These are phyloP conservation scores for Gymnothorax reevesii DNA, from an alignment of 2,797 vertebrate genomes.

Conservation along the genomic window DNA sequence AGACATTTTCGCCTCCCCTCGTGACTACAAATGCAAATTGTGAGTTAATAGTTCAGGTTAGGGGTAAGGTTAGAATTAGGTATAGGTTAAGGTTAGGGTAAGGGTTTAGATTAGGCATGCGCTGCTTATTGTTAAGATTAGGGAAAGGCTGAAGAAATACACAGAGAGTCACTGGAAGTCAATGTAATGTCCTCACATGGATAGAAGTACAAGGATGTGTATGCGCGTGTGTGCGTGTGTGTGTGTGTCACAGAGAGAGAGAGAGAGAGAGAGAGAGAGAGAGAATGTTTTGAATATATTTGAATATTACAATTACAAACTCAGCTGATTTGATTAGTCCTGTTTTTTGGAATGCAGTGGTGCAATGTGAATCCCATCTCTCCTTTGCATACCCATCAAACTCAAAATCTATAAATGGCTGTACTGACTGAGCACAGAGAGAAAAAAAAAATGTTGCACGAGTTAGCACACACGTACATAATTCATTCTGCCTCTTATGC, in stretches of 20 bases:
- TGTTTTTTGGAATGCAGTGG: background rate
- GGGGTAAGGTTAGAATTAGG: background rate
- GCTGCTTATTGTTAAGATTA: no score
- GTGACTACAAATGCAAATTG: no score
- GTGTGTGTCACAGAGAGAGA: background rate
- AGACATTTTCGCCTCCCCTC: no score
- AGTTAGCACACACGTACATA: background rate
- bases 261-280: background rate
- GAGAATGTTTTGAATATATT: no score
- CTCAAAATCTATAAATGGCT: background rate
- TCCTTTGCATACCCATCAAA: background rate
- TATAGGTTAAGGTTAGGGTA: no score
- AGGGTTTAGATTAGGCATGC: no score
- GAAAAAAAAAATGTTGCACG: background rate
- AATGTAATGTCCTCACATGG: no score
- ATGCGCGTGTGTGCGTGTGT: background rate
- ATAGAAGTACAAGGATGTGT: background rate
- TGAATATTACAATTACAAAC: background rate
- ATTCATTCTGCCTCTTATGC: background rate
- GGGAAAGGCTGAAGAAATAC: no score
- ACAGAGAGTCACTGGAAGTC: no score
- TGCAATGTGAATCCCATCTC: background rate
- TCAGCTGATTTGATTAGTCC: background rate
- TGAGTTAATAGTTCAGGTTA: background rate
- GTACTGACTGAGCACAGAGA: background rate